phyloP scores from a whole-genome alignment of 2,797 vertebrate species.

The Micromesistius poutassou region DNA sequence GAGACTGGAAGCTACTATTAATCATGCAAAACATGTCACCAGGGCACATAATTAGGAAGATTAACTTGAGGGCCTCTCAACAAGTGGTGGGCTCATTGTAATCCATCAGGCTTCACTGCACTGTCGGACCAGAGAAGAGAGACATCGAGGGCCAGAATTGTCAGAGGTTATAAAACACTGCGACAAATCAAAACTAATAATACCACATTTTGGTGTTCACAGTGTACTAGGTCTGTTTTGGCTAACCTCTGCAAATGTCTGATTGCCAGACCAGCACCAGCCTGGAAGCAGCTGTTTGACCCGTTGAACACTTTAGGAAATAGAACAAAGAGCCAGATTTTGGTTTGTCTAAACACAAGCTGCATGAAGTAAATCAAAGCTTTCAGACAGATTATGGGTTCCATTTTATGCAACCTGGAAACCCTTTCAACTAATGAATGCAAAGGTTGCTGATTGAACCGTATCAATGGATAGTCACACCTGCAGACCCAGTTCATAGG shows the following conservation, averaged over 20 bases:
- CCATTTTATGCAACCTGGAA: too few species aligned
- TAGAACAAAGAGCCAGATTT: neutral
- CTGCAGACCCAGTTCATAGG: too few species aligned
- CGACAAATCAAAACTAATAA: neutral
- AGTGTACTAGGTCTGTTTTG: too few species aligned
- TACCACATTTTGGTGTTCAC: neutral
- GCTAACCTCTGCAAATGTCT: neutral
- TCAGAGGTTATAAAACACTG: neutral
- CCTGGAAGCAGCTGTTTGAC: neutral
- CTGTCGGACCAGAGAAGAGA: conserved; percentile 37
- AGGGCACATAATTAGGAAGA: conserved; percentile 44
- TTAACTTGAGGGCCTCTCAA: conserved; percentile 30
- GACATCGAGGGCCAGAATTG: conserved; percentile 3
- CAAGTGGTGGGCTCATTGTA: conserved; percentile 7
- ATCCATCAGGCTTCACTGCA: conserved; percentile 43
- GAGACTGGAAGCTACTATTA: conserved; percentile 23
- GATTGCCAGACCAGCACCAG: neutral
- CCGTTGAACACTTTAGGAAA: neutral
- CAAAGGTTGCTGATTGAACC: too few species aligned
- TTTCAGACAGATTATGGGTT: too few species aligned
- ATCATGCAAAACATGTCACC: conserved; percentile 46
- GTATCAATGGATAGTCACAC: too few species aligned
- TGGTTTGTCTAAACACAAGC: too few species aligned
- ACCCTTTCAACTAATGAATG: too few species aligned
- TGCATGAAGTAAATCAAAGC: too few species aligned